These are phyloP conservation scores for Anguilla pacifica DNA, from an alignment of 2,797 vertebrate genomes.

Conservation along the genomic window DNA sequence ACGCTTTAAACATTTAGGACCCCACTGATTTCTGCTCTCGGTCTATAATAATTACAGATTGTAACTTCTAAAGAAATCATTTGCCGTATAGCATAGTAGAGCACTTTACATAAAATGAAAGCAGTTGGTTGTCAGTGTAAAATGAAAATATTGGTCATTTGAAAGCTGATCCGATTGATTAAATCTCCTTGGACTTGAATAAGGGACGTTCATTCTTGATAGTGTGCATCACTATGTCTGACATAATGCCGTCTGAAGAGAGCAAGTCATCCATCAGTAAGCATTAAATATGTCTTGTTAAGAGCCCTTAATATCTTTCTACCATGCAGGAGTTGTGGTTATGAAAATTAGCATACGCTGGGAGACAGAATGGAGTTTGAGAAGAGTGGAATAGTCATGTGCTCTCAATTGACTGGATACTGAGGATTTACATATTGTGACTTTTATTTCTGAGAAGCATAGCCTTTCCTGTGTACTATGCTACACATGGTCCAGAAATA, in stretches of 20 bases:
- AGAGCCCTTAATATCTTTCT: constrained; percentile 1
- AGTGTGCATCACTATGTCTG: background rate
- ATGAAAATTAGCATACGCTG: background rate
- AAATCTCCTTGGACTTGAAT: background rate
- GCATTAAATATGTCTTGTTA: background rate
- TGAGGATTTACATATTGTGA: background rate
- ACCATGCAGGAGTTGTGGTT: background rate
- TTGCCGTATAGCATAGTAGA: background rate
- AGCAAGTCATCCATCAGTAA: background rate
- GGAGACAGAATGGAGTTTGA: background rate
- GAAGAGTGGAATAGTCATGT: background rate
- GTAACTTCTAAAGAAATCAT: background rate
- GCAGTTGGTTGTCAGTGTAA: background rate
- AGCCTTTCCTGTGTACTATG: background rate
- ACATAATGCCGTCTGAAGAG: background rate
- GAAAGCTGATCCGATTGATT: background rate
- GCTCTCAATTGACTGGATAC: background rate
- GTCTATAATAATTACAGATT: background rate
- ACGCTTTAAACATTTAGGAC: background rate
- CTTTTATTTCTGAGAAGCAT: background rate
- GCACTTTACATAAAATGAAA: background rate
- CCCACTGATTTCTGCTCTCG: background rate
- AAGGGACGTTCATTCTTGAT: background rate
- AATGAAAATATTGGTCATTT: background rate
- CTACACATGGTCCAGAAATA: background rate